Conservation (phyloP, 2,888 invertebrate species). For the Scaptomyza reducta region DNA sequence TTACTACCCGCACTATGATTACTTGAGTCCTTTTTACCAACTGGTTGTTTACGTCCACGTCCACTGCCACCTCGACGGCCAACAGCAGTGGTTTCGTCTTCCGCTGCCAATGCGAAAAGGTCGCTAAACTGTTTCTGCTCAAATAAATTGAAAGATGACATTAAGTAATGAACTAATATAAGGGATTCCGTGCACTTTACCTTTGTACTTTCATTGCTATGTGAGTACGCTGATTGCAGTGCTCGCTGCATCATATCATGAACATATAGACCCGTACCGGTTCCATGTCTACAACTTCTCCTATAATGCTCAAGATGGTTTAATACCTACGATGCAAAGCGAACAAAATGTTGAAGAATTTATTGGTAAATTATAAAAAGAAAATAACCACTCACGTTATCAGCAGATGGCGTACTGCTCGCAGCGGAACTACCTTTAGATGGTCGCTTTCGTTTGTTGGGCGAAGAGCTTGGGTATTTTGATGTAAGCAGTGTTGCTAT, state of each 20-base stretch:
- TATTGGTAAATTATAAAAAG: background rate
- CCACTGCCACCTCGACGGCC: constrained; percentile 87
- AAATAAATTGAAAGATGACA: background rate
- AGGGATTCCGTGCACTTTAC: constrained; percentile 77
- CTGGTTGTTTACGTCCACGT: constrained; percentile 86
- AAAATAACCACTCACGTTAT: constrained; percentile 86
- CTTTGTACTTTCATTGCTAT: constrained; percentile 94
- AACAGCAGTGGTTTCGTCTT: constrained; percentile 90
- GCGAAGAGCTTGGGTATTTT: constrained; percentile 93
- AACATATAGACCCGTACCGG: constrained; percentile 92
- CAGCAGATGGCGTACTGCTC: constrained; percentile 90
- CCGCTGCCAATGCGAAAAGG: constrained; percentile 94
- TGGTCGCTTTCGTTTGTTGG: constrained; percentile 95
- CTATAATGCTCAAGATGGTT: constrained; percentile 96
- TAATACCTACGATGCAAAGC: constrained; percentile 87
- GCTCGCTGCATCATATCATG: constrained; percentile 96
- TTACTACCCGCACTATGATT: constrained; percentile 84
- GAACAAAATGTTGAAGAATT: background rate
- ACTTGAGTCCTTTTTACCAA: constrained; percentile 85
- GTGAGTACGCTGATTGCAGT: constrained; percentile 93
- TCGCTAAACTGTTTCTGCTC: constrained; percentile 93
- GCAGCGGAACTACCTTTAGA: constrained; percentile 89
- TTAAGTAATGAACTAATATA: background rate
- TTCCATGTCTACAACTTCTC: constrained; percentile 87
- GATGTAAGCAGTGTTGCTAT: constrained; percentile 91